These are phyloP conservation scores for Callinectes sapidus DNA, from an alignment of 2,888 invertebrate species.

Conservation along the genomic window DNA sequence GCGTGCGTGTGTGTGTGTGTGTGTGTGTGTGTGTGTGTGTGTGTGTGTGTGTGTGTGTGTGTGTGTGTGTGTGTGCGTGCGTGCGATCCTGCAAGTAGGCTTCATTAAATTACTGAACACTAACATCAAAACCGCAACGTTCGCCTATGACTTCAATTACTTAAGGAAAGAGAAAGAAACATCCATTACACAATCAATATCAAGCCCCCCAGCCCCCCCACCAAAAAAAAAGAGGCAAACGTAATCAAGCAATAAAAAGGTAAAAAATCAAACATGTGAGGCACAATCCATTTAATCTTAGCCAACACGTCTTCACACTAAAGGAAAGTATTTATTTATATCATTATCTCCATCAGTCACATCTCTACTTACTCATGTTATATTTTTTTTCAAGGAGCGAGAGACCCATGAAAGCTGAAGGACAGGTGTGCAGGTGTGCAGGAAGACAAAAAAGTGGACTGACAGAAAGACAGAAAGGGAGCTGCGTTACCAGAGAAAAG, in stretches of 20 bases:
- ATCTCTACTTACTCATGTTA: no score
- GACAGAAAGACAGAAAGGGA: background rate
- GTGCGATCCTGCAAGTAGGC: no score
- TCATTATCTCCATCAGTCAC: no score
- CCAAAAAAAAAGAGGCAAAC: background rate
- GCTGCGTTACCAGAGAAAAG: no score
- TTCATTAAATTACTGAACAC: background rate
- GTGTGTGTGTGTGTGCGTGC: no score
- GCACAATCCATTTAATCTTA: background rate
- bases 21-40: constrained; percentile 21
- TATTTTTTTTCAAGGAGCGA: no score
- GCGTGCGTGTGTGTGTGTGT: no score
- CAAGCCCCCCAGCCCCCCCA: no score
- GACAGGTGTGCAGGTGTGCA: background rate
- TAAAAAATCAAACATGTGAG: background rate
- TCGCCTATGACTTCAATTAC: background rate
- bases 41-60: background rate
- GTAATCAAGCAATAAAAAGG: background rate
- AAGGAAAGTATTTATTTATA: background rate
- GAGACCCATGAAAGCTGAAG: background rate
- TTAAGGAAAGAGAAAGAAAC: background rate
- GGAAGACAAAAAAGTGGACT: background rate
- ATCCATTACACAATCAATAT: background rate
- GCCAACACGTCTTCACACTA: background rate
- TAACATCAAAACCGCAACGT: background rate